Evolutionary conservation across 2,797 vertebrate species (phyloP).

Genomic region (Sebastes itinus): DNA sequence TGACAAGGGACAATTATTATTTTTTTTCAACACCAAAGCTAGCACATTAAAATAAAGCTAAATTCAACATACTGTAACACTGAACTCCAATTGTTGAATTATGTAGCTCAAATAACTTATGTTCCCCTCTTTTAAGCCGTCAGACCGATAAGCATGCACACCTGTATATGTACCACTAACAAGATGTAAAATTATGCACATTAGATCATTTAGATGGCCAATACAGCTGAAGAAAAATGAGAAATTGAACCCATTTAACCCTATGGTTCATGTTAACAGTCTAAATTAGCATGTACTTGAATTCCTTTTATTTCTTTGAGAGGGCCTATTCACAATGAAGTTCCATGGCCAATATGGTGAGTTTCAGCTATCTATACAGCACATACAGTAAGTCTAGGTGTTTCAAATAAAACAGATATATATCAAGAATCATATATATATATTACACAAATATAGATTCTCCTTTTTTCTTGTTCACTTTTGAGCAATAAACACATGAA

Average conservation of each 20-base stretch:
- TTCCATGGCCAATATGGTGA: constrained; percentile 49
- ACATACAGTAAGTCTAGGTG: constrained; percentile 63
- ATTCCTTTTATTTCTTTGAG: constrained; percentile 37
- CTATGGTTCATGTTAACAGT: constrained; percentile 46
- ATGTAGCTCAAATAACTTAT: constrained; percentile 21
- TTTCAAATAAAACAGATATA: constrained; percentile 68
- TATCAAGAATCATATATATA: constrained; percentile 66
- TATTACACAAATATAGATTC: constrained; percentile 83
- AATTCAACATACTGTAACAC: constrained; percentile 51
- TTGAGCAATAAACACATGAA: constrained; percentile 74
- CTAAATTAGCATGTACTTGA: constrained; percentile 50
- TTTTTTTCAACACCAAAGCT: constrained; percentile 55
- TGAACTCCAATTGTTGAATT: constrained; percentile 45
- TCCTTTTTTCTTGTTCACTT: constrained; percentile 68
- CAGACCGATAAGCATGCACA: constrained; percentile 65
- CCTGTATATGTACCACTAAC: constrained; percentile 49
- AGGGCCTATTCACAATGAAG: constrained; percentile 58
- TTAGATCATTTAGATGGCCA: constrained; percentile 39
- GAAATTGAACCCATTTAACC: constrained; percentile 26
- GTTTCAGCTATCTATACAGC: constrained; percentile 75
- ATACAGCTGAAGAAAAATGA: constrained; percentile 29
- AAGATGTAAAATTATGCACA: constrained; percentile 57
- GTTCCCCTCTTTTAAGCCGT: constrained; percentile 33
- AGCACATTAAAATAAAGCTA: constrained; percentile 64
- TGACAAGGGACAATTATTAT: constrained; percentile 46